Base-by-base conservation (phyloP, 2,888 invertebrate genomes). In the Blastobasis adustella region DNA sequence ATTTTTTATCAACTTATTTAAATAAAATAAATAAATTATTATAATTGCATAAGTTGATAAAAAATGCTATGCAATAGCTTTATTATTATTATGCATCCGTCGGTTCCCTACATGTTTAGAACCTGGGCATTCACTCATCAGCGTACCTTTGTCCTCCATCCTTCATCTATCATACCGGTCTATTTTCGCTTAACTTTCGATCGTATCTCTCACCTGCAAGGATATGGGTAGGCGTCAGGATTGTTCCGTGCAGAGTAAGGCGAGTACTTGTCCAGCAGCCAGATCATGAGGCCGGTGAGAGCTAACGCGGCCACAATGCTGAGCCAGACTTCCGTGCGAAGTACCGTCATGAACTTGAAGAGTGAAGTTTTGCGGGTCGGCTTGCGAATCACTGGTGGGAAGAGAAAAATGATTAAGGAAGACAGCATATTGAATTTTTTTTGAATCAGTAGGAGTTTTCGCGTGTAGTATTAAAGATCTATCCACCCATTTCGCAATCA, bases 321-420 rank as follows among this genome's bases (percentile, higher is more conserved):
- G 7, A 96, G 74, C 96, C 97, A 97, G 0, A 97, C 97, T 76
- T 97, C 96, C 0, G 94, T 83, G 4, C 94, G 91, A 5, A 97
- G 87, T 0, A 97, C 97, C 0, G 96, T 96, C 96, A 97, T 96
- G 82, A 97, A 97, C 79, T 96, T 96, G 79, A 97, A 97, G 0
- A 97, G 86, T 0, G 96, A 96, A 0, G 95, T 95, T 73, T 94
- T 93, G 0, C 93, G 90, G 0, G 81, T 79, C 0, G 96, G 95
- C 66, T 96, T 95, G 5, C 96, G 90, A 78, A 97, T 96, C 0
- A 95, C 96, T 95, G 71, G 9, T 5, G 10, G 10, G 9, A 10
- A 42, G 9, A 7, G 7, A 42, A 3, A 23, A 23, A 23, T 23
- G 2, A 23, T 23, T 23, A 23, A 80, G 82, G 23, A 48, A 39